phyloP scores from a whole-genome alignment of 2,797 vertebrate genomes.

The Limosa lapponica region DNA sequence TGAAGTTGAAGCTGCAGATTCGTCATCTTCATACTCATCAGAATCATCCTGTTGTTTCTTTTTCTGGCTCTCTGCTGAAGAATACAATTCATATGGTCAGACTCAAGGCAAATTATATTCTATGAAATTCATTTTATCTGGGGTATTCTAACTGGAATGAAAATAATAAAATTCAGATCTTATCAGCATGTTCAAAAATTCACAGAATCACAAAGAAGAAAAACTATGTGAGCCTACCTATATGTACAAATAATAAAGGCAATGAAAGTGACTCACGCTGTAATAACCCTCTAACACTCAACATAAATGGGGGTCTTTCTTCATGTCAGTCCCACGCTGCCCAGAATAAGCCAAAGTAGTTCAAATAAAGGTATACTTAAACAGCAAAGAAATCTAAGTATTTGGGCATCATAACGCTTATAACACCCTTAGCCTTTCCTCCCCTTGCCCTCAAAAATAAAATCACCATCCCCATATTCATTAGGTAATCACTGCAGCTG shows the following conservation, averaged over 20 bases:
- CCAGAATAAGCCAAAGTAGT: neutral
- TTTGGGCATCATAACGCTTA: neutral
- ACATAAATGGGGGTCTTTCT: neutral
- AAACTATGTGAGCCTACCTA: neutral
- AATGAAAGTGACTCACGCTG: neutral
- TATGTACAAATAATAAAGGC: neutral
- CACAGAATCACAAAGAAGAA: neutral
- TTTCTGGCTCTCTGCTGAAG: constrained; percentile 89
- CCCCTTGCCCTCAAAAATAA: neutral
- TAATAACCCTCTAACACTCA: neutral
- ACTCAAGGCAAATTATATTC: neutral
- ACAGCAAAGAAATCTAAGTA: neutral
- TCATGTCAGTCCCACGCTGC: neutral
- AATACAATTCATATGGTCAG: neutral
- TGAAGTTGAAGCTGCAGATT: constrained; percentile 91
- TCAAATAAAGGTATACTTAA: neutral
- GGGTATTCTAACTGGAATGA: neutral
- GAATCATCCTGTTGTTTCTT: constrained; percentile 97
- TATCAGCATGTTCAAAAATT: neutral
- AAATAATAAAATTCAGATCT: neutral
- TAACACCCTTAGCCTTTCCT: neutral
- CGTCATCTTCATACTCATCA: constrained; percentile 93
- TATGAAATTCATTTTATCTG: neutral
- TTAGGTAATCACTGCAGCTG: neutral
- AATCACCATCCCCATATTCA: neutral